Evolutionary conservation across 2,113 vertebrate genomes (phyloP).

Genomic region (Crotophaga sulcirostris): DNA sequence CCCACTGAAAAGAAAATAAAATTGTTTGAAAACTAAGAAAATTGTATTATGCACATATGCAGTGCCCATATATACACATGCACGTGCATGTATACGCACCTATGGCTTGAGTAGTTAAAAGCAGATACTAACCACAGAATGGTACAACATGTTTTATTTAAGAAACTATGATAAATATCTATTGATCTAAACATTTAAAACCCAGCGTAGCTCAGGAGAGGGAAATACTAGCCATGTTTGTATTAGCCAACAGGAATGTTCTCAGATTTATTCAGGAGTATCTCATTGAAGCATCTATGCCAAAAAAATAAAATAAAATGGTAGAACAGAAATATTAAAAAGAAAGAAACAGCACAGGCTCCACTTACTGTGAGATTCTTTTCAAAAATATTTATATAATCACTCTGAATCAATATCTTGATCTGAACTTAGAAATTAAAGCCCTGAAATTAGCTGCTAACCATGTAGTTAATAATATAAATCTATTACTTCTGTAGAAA

Average conservation of each 20-base stretch:
- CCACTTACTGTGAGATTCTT: background rate
- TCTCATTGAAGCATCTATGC: background rate
- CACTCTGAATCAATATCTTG: constrained; percentile 41
- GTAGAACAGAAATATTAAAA: background rate
- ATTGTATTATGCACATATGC: background rate
- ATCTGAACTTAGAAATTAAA: constrained; percentile 56
- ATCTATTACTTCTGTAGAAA: constrained; percentile 27
- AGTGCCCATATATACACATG: background rate
- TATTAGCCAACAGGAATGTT: background rate
- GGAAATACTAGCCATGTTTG: background rate
- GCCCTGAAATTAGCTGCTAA: constrained; percentile 31
- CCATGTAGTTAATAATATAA: constrained; percentile 46
- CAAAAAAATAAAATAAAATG: background rate
- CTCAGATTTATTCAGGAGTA: background rate
- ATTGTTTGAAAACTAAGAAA: background rate
- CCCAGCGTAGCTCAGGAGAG: fast-evolving
- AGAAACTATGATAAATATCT: background rate
- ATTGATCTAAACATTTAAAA: background rate
- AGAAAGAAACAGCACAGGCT: background rate
- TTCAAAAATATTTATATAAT: constrained; percentile 35
- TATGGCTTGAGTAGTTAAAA: background rate
- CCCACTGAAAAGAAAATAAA: constrained; percentile 82
- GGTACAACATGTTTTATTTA: background rate
- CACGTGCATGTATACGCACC: fast-evolving
- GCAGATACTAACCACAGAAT: background rate